phyloP scores from a whole-genome alignment of 2,797 vertebrate genomes.

The Bovichtus variegatus region DNA sequence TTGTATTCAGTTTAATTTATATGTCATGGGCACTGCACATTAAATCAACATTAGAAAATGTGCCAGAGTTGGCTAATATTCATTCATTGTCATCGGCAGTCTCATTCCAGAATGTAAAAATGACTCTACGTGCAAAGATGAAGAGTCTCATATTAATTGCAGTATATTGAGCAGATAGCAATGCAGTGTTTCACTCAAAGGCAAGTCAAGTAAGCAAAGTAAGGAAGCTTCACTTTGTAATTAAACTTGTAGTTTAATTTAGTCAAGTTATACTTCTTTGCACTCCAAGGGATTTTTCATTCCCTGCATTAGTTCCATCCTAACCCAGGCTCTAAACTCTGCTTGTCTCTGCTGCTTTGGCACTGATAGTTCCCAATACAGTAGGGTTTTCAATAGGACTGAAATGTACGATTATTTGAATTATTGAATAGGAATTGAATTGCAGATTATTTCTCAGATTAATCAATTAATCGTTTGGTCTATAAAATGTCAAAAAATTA shows the following conservation, averaged over 20 bases:
- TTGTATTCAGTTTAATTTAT: constrained; percentile 43
- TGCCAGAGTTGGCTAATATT: constrained; percentile 31
- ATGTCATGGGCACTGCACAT: constrained; percentile 37
- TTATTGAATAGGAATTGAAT: too few relatives aligned
- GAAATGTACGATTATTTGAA: too few relatives aligned
- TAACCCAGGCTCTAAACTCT: not conserved
- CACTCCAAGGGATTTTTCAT: not conserved
- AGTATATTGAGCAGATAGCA: constrained; percentile 27
- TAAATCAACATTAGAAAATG: constrained; percentile 52
- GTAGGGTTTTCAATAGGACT: not conserved
- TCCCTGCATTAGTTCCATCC: constrained; percentile 4
- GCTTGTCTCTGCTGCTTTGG: not conserved
- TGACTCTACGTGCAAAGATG: constrained; percentile 8
- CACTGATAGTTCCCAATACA: not conserved
- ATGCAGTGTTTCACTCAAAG: constrained; percentile 32
- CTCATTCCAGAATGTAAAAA: constrained; percentile 36
- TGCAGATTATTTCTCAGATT: too few relatives aligned
- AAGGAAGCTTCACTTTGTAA: constrained; percentile 20
- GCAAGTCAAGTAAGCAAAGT: constrained; percentile 16
- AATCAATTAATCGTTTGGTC: too few relatives aligned
- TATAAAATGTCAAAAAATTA: too few relatives aligned
- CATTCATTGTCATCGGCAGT: constrained; percentile 33
- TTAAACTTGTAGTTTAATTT: constrained; percentile 30
- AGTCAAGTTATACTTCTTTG: constrained; percentile 14
- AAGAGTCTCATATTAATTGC: constrained; percentile 39